Evolutionary conservation across 2,113 vertebrate genomes (phyloP).

Genomic region (Crotalus tigris): DNA sequence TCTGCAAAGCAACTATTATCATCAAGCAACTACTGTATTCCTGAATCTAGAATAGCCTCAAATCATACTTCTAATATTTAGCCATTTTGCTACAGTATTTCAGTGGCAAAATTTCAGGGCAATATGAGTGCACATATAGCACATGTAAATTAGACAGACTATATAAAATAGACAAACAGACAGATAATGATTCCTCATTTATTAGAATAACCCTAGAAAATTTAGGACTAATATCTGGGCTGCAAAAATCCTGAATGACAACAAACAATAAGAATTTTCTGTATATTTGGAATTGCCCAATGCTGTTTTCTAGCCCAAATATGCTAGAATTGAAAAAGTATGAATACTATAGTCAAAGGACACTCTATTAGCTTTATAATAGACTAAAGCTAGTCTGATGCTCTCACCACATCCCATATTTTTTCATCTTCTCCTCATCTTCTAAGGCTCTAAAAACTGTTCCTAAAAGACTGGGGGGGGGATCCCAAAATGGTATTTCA

Average conservation of each 20-base stretch:
- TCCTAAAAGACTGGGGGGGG: neutral
- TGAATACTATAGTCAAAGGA: neutral
- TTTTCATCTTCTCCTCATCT: neutral
- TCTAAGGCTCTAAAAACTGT: neutral
- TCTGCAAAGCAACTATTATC: neutral
- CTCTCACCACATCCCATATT: neutral
- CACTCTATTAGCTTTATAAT: neutral
- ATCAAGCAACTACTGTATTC: neutral
- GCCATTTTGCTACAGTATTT: neutral
- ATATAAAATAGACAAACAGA: neutral
- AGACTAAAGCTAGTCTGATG: neutral
- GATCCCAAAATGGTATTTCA: neutral
- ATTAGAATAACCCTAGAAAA: neutral
- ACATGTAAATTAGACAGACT: neutral
- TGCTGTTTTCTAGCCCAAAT: neutral
- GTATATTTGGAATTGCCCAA: neutral
- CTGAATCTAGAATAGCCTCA: neutral
- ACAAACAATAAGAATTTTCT: neutral
- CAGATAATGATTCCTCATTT: neutral
- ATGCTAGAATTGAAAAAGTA: neutral
- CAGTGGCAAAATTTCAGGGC: neutral
- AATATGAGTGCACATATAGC: neutral
- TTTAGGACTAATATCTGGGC: neutral
- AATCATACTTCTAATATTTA: neutral
- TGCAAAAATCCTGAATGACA: neutral